Conservation (phyloP, 2,113 vertebrate species). For the Pardalotus punctatus region DNA sequence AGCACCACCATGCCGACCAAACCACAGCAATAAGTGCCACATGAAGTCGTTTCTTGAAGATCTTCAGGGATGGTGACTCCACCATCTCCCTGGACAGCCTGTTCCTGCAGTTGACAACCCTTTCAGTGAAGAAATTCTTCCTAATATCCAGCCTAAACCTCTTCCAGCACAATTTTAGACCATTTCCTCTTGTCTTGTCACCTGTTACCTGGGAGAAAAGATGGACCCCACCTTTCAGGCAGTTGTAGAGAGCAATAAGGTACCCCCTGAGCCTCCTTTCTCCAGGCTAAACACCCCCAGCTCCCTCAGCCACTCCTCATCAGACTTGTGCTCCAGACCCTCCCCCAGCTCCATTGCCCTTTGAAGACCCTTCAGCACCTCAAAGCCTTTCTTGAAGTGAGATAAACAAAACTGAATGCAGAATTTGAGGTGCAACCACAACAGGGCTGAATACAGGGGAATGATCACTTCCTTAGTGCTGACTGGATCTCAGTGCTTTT, state of each 20-base stretch:
- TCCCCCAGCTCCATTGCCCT: fast-evolving
- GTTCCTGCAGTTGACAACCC: neutral
- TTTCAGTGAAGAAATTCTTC: neutral
- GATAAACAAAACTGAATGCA: neutral
- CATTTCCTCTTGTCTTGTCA: neutral
- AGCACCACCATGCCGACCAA: neutral
- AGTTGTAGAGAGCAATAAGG: fast-evolving
- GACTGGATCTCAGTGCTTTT: neutral
- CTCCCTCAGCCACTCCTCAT: neutral
- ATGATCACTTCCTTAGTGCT: fast-evolving
- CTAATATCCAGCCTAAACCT: neutral
- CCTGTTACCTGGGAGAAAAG: neutral
- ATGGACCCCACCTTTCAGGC: neutral
- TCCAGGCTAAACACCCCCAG: neutral
- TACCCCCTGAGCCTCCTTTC: neutral
- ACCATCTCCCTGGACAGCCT: too few relatives aligned
- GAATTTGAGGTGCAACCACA: neutral
- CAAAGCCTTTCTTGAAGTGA: neutral
- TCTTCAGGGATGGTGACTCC: neutral
- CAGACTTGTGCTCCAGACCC: neutral
- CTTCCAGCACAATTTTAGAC: too few relatives aligned
- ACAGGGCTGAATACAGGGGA: neutral
- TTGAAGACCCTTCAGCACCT: fast-evolving
- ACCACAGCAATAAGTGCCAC: neutral
- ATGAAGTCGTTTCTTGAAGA: fast-evolving